Evolutionary conservation across 2,113 vertebrate genomes (phyloP).

Genomic region (Cepphus grylle): DNA sequence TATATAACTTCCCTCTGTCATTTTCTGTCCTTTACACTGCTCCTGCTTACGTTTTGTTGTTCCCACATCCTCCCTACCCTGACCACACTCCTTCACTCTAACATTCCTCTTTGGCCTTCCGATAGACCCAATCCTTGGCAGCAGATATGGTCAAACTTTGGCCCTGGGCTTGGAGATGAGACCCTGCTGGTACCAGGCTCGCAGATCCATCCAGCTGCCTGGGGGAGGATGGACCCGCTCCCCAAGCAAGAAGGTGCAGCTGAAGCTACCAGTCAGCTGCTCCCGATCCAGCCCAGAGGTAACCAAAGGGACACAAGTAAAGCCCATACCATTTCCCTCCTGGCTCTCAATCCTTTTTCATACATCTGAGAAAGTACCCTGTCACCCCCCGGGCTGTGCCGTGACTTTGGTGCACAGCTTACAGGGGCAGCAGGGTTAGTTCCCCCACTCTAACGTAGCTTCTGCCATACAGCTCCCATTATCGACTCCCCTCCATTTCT

Average conservation of each 20-base stretch:
- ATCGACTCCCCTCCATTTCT: neutral
- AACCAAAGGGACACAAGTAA: neutral
- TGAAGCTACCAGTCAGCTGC: neutral
- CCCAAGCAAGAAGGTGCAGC: neutral
- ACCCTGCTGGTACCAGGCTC: neutral
- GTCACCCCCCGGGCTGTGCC: neutral
- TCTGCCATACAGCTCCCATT: neutral
- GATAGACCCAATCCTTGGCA: rapidly evolving
- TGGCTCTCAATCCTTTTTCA: neutral
- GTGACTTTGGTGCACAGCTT: neutral
- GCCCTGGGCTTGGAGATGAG: neutral
- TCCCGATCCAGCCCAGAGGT: neutral
- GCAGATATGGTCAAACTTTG: neutral
- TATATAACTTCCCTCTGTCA: neutral
- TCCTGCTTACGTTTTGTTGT: neutral
- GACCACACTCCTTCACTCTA: neutral
- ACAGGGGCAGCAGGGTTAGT: neutral
- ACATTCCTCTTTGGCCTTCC: neutral
- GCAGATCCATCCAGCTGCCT: neutral
- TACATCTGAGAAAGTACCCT: neutral
- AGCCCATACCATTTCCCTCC: neutral
- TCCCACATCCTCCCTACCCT: neutral
- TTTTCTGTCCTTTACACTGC: neutral
- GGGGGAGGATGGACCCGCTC: neutral
- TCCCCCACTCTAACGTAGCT: neutral